Evolutionary conservation across 2,888 invertebrate genomes (phyloP).

Genomic region (Andrena minutula): DNA sequence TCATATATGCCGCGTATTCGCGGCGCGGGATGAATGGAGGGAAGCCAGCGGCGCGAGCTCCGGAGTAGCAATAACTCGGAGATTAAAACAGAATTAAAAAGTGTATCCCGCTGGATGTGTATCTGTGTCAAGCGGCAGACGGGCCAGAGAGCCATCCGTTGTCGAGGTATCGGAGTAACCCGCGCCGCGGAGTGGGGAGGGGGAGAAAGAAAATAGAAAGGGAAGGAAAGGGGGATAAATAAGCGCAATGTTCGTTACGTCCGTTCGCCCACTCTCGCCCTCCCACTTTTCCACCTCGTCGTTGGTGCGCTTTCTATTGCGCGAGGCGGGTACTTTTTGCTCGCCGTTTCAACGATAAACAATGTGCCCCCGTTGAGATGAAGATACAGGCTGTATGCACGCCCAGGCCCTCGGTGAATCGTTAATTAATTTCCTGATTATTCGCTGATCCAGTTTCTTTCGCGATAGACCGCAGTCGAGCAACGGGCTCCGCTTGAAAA

Average conservation of each 20-base stretch:
- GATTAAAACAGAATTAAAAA: constrained; percentile 84
- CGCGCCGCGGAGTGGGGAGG: not conserved
- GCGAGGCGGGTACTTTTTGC: not conserved
- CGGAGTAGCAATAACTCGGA: constrained; percentile 83
- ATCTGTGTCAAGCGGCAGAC: constrained; percentile 80
- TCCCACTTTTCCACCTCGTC: not conserved
- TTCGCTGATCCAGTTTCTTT: constrained; percentile 62
- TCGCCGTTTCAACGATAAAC: constrained; percentile 38
- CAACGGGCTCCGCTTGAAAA: constrained; percentile 10
- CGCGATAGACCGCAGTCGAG: constrained; percentile 15
- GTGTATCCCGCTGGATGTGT: constrained; percentile 77
- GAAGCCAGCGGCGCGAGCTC: constrained; percentile 62
- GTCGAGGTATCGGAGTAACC: not conserved
- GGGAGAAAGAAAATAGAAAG: not conserved
- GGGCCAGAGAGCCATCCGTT: constrained; percentile 44
- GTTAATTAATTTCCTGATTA: constrained; percentile 64
- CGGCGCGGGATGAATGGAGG: constrained; percentile 74
- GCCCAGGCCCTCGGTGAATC: constrained; percentile 29
- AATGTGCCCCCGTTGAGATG: constrained; percentile 41
- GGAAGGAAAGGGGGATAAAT: constrained; percentile 45
- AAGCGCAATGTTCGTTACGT: constrained; percentile 59
- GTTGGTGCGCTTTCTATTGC: constrained; percentile 20
- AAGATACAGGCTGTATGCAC: constrained; percentile 24
- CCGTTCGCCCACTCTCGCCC: constrained; percentile 16
- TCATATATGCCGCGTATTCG: constrained; percentile 73